phyloP scores from a whole-genome alignment of 2,888 invertebrate species.

The Morpho deidamia region DNA sequence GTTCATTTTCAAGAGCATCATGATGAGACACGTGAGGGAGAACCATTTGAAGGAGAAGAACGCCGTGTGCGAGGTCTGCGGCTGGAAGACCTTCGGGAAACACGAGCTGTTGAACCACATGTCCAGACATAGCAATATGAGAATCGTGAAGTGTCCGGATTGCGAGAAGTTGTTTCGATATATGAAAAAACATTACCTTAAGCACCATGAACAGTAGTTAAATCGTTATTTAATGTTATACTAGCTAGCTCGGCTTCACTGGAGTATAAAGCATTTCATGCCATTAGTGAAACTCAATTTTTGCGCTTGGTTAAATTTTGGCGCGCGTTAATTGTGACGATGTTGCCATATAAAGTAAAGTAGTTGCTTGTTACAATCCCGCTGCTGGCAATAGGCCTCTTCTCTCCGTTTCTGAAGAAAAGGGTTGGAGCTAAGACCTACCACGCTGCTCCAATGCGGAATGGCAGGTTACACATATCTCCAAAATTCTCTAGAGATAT shows the following conservation, averaged over 20 bases:
- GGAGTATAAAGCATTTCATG: too few species aligned
- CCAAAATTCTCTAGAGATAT: too few species aligned
- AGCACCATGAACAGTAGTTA: slow-evolving; percentile 27
- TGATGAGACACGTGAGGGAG: slow-evolving; percentile 35
- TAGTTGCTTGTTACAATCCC: too few species aligned
- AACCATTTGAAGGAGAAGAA: slow-evolving; percentile 41
- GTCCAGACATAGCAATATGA: slow-evolving; percentile 35
- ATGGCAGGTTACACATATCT: too few species aligned
- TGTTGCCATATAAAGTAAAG: too few species aligned
- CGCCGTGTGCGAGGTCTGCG: slow-evolving; percentile 37
- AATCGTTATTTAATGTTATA: background rate
- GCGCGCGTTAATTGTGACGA: too few species aligned
- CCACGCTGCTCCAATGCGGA: too few species aligned
- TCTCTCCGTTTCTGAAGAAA: too few species aligned
- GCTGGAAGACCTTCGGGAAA: slow-evolving; percentile 32
- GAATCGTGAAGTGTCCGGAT: slow-evolving; percentile 32
- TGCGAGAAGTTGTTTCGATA: slow-evolving; percentile 40
- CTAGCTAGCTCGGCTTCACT: background rate
- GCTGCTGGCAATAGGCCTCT: too few species aligned
- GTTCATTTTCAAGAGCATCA: slow-evolving; percentile 26
- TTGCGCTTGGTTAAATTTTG: too few species aligned
- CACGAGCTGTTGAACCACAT: slow-evolving; percentile 33
- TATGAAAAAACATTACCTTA: slow-evolving; percentile 35
- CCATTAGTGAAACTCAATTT: too few species aligned
- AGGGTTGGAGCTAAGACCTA: too few species aligned